Conservation (phyloP, 2,888 invertebrate species). For the Eueremaeus valkanovi region DNA sequence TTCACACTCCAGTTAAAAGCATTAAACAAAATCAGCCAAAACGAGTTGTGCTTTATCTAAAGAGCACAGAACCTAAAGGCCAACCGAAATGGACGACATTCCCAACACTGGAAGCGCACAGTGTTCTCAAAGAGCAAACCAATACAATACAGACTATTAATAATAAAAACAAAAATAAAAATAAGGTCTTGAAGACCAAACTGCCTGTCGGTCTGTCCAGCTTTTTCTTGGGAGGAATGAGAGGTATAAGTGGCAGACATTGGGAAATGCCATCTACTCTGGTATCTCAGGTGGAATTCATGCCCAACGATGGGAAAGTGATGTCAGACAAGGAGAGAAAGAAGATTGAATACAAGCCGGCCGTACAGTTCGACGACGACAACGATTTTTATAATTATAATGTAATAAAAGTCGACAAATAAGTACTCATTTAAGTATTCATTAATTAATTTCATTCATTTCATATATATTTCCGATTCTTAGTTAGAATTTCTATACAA, state of each 20-base stretch:
- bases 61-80: neutral
- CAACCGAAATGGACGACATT: neutral
- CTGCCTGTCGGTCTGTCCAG: constrained; percentile 41
- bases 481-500: neutral
- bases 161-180: constrained; percentile 19
- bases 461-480: neutral
- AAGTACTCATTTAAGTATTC: neutral
- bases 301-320: constrained; percentile 29
- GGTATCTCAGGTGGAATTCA: constrained; percentile 36
- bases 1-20: constrained; percentile 13
- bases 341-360: neutral
- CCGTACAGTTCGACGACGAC: constrained; percentile 9
- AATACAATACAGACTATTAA: neutral
- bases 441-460: neutral
- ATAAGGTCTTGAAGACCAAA: constrained; percentile 38
- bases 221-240: constrained; percentile 42
- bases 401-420: constrained; percentile 17
- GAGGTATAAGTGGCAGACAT: constrained; percentile 39
- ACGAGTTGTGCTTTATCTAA: constrained; percentile 25
- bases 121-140: neutral
- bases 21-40: neutral
- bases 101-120: neutral
- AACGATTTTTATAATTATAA: constrained; percentile 29
- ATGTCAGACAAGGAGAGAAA: neutral
- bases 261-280: constrained; percentile 38